phyloP scores from a whole-genome alignment of 2,888 invertebrate genomes.

The Elegia similella region DNA sequence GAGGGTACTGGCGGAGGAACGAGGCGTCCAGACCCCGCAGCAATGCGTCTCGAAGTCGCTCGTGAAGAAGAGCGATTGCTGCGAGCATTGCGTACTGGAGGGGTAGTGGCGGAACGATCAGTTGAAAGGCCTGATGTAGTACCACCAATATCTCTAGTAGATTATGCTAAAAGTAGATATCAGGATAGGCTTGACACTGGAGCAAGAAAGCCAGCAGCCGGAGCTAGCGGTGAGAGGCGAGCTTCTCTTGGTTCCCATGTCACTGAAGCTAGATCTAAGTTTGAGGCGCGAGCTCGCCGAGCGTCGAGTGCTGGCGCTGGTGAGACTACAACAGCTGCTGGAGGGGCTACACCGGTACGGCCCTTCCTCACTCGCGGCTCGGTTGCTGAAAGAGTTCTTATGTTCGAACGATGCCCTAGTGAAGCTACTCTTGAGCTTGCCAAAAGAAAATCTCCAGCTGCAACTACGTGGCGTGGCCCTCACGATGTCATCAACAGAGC shows the following conservation, averaged over 20 bases:
- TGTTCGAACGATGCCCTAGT: constrained; percentile 95
- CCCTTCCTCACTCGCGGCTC: constrained; percentile 94
- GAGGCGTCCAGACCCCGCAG: constrained; percentile 74
- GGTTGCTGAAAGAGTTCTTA: constrained; percentile 93
- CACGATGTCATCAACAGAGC: constrained; percentile 79
- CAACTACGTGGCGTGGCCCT: constrained; percentile 81
- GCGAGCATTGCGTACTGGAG: constrained; percentile 89
- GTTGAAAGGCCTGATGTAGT: constrained; percentile 74
- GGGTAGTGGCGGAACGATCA: constrained; percentile 70
- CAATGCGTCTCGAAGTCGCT: constrained; percentile 87
- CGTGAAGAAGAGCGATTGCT: constrained; percentile 90
- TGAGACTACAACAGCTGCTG: constrained; percentile 52
- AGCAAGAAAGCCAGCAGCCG: constrained; percentile 68
- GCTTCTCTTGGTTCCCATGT: constrained; percentile 75
- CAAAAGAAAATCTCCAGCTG: constrained; percentile 82
- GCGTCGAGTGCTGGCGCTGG: constrained; percentile 70
- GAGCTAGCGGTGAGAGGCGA: constrained; percentile 67
- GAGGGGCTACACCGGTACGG: constrained; percentile 83
- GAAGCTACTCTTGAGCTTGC: constrained; percentile 85
- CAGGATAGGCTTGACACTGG: constrained; percentile 81
- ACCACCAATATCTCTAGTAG: constrained; percentile 81
- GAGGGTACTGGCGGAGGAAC: constrained; percentile 53
- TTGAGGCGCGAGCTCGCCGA: constrained; percentile 74
- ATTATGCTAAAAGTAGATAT: constrained; percentile 85
- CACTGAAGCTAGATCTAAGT: constrained; percentile 75